A percentile compares a stretch with the other conserved stretches of the same genome.
Evolutionary conservation across 2,113 vertebrate genomes (phyloP).

Genomic region (Larimichthys polyactis): DNA sequence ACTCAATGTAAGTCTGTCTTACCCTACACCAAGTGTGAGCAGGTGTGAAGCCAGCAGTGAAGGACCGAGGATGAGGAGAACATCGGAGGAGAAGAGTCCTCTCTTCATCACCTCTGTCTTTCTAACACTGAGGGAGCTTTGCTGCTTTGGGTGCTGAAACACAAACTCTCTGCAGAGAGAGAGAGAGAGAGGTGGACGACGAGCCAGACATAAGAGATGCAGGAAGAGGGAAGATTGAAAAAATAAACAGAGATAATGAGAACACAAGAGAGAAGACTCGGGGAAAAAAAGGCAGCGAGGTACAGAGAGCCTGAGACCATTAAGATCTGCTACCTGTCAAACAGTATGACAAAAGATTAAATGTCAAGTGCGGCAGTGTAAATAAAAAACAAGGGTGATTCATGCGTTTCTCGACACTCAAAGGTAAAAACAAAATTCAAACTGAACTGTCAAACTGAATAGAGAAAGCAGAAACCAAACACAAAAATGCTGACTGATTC

Average conservation of each 20-base stretch:
- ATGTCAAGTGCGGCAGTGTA: constrained; percentile 31
- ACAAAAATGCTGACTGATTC: no score
- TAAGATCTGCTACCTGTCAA: constrained; percentile 56
- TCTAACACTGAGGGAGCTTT: constrained; percentile 78
- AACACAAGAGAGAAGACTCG: constrained; percentile 53
- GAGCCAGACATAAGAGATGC: constrained; percentile 28
- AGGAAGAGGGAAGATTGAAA: constrained; percentile 12
- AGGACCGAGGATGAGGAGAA: constrained; percentile 76
- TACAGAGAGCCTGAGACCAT: constrained; percentile 26
- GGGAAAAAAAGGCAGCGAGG: constrained; percentile 18
- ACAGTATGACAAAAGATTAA: constrained; percentile 38
- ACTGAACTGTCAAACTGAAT: constrained; percentile 17
- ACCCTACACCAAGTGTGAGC: constrained; percentile 80
- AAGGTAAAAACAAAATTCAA: constrained; percentile 38
- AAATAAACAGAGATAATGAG: constrained; percentile 61
- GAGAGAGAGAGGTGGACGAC: constrained; percentile 1
- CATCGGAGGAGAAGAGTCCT: constrained; percentile 80
- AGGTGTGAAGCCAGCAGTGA: constrained; percentile 79
- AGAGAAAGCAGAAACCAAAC: not conserved
- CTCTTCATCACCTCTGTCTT: constrained; percentile 86
- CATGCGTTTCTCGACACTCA: constrained; percentile 26
- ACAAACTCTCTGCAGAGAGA: constrained; percentile 81
- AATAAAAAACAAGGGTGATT: constrained; percentile 49
- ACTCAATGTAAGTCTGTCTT: constrained; percentile 14
- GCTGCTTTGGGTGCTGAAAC: constrained; percentile 84